phyloP scores from a whole-genome alignment of 2,797 vertebrate species.

The Falco novaeseelandiae region DNA sequence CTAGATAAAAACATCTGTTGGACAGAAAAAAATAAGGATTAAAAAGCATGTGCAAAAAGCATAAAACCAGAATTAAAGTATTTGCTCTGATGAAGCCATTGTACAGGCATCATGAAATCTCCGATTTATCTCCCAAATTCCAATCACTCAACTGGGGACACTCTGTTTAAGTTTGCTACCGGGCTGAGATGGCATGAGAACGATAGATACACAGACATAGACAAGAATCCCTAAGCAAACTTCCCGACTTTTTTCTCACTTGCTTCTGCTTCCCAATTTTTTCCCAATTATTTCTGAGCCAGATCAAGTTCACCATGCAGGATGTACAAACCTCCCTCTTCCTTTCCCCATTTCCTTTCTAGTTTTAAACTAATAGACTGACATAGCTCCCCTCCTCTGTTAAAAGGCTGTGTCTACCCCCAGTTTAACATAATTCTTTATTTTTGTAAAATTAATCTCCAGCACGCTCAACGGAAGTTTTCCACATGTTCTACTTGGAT shows the following conservation, averaged over 20 bases:
- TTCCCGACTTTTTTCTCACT: background rate
- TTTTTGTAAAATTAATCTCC: background rate
- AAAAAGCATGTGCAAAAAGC: background rate
- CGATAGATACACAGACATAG: background rate
- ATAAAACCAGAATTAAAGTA: background rate
- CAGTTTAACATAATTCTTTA: background rate
- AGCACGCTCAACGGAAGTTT: conserved; percentile 44
- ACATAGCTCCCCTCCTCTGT: background rate
- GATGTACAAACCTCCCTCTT: background rate
- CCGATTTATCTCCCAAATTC: background rate
- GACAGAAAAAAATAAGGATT: background rate
- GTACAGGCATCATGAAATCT: background rate
- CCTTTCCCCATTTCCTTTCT: conserved; percentile 21
- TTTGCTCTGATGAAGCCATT: background rate
- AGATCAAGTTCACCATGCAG: background rate
- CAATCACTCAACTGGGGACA: background rate
- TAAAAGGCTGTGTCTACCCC: conserved; percentile 1
- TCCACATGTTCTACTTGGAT: conserved; percentile 62
- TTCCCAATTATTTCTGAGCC: background rate
- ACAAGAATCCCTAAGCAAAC: background rate
- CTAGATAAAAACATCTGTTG: background rate
- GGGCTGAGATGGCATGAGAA: background rate
- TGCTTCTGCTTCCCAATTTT: background rate
- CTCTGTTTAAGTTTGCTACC: background rate
- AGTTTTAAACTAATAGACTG: background rate